Base-by-base conservation (phyloP, 2,797 vertebrate genomes). In the Bothrops alternatus region DNA sequence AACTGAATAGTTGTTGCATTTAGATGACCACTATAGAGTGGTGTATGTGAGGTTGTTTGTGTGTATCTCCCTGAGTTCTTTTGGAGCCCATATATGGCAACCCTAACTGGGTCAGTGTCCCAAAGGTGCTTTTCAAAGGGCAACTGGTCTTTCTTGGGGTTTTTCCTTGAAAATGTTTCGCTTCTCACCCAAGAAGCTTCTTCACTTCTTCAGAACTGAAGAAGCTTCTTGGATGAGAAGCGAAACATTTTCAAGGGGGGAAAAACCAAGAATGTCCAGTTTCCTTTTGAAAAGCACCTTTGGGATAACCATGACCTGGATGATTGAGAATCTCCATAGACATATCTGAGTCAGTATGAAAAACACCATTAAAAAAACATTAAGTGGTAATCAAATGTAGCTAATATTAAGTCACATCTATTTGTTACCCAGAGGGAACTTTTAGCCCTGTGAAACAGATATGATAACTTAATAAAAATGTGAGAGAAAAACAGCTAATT, bases 171-270 rank as follows among this genome's bases (percentile, higher is more conserved):
- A 65, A 65, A 28, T 3, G 3, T n/a, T 65, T n/a, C 0, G 26
- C 12, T 65, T 65, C 28, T 65, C 28, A 65, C n/a, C 11, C 3
- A 65, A 26, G 25, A 63, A 65, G 26, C 26, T 63, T 63, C 26
- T 63, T 63, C 26, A 63, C 3, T 63, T 28, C 11, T 53, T 11
- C 50, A 53, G 50, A 53, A 10, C 50, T 26, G 25, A 63, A 63
- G 26, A 63, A 63, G 12, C 28, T 65, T n/a, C 63, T 65, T 65
- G 28, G 0, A 65, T 14, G 63, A 65, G 63, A 65, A 65, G 13
- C 0, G 0, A 65, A 65, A n/a, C 0, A 13, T 6, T 65, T 65
- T 65, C 63, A 65, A 32, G 28, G 1, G 1, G 2, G 1, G 13
- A 65, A 65, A n/a, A 65, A 65, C 2, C 13, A 69, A 69, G 13